A percentile compares a stretch with the other conserved stretches of the same genome.
Evolutionary conservation across 2,113 vertebrate genomes (phyloP).

Genomic region (Zootoca vivipara): DNA sequence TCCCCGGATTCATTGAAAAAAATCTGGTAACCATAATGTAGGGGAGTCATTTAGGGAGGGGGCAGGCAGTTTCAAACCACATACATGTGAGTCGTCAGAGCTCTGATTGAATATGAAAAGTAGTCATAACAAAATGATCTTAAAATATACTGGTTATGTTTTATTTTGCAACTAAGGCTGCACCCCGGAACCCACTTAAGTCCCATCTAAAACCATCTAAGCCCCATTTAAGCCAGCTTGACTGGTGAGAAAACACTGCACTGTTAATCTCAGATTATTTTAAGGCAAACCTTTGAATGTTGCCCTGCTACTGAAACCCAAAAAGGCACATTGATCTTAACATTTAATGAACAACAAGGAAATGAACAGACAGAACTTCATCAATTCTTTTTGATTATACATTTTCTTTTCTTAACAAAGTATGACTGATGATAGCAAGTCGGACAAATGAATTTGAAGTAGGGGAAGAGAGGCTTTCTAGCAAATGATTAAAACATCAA

Average conservation of each 20-base stretch:
- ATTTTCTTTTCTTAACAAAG: background rate
- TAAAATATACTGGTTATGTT: background rate
- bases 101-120: background rate
- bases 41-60: background rate
- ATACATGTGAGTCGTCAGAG: background rate
- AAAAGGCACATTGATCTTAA: background rate
- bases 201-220: too few relatives aligned
- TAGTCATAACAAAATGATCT: background rate
- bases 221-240: too few relatives aligned
- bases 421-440: background rate
- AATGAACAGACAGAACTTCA: background rate
- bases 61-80: background rate
- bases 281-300: background rate
- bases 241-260: too few relatives aligned
- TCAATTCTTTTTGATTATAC: background rate
- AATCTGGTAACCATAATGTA: too few relatives aligned
- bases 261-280: background rate
- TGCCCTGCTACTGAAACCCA: background rate
- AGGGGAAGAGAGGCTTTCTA: background rate
- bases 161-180: background rate
- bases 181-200: too few relatives aligned
- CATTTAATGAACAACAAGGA: background rate
- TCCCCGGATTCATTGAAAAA: too few relatives aligned
- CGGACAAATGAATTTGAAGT: background rate
- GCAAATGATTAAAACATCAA: constrained; percentile 36